Evolutionary conservation across 2,888 invertebrate species (phyloP).

Genomic region (Apodemia duryi): DNA sequence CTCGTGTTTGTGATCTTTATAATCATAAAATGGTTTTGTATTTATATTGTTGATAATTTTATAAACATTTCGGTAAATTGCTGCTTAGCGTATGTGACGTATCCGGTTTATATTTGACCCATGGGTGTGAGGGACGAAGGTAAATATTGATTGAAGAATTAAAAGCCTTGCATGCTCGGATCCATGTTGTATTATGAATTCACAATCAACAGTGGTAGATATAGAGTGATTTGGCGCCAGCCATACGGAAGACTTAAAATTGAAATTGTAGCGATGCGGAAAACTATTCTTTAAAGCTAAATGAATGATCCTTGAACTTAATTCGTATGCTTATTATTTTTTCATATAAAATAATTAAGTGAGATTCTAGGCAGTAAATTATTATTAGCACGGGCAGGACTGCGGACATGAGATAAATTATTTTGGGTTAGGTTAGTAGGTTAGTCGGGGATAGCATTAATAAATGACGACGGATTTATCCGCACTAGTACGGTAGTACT

Average conservation of each 20-base stretch:
- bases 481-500: background rate
- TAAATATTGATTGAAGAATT: background rate
- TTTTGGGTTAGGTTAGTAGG: constrained; percentile 5
- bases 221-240: background rate
- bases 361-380: background rate
- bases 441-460: constrained; percentile 1
- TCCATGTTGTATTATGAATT: background rate
- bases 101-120: background rate
- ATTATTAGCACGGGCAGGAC: constrained; percentile 3
- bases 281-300: background rate
- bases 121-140: background rate
- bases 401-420: background rate
- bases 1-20: constrained; percentile 17
- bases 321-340: background rate
- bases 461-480: background rate
- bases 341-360: background rate
- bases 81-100: background rate
- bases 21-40: constrained; percentile 1
- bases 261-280: background rate
- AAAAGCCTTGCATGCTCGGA: background rate
- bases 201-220: background rate
- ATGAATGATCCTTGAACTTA: background rate
- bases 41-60: background rate
- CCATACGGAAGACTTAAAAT: background rate
- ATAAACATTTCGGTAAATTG: background rate